Conservation (phyloP, 1,140 invertebrate genomes). For the Magallana gigas region DNA sequence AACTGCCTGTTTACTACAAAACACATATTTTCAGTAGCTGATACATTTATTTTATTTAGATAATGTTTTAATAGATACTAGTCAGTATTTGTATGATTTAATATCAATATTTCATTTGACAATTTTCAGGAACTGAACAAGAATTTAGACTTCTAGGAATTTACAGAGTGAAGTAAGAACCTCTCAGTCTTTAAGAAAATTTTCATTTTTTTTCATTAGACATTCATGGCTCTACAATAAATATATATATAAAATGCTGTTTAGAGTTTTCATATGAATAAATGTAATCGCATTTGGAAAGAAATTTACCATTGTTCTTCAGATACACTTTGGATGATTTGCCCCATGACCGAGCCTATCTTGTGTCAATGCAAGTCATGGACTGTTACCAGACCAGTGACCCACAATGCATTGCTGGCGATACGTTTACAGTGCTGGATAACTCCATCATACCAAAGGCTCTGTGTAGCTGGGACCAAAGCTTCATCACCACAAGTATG, state of each 20-base stretch:
- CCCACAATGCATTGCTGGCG: conserved; percentile 20
- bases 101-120: not conserved
- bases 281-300: no score
- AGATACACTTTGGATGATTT: conserved; percentile 35
- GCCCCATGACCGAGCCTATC: conserved; percentile 41
- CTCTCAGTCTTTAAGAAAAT: not conserved
- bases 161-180: conserved; percentile 22
- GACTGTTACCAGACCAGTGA: conserved; percentile 48
- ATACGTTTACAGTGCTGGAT: conserved; percentile 29
- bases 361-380: conserved; percentile 48
- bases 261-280: no score
- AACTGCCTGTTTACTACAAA: no score
- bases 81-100: not conserved
- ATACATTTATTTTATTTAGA: not conserved
- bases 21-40: not conserved
- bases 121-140: conserved; percentile 21
- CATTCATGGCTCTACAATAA: no score
- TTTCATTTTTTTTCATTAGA: no score
- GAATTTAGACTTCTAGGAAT: conserved; percentile 31
- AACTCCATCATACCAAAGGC: conserved; percentile 44
- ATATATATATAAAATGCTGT: no score
- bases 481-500: conserved; percentile 35
- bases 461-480: conserved; percentile 40
- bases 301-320: not conserved
- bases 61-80: not conserved